Conservation (phyloP, 1,140 invertebrate species). For the Mycetomoellerius zeteki region DNA sequence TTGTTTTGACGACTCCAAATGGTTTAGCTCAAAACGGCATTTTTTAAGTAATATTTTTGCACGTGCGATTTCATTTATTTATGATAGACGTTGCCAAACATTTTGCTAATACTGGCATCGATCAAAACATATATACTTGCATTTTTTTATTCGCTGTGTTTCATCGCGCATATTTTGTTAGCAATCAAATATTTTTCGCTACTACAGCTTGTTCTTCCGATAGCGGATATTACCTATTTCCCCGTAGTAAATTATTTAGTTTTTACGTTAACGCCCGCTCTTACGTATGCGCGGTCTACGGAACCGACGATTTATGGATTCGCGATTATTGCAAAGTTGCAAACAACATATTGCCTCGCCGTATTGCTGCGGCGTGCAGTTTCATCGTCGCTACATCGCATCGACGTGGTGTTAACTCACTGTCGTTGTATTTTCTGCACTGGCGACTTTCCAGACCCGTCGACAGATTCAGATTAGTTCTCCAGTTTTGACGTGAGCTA, state of each 20-base stretch:
- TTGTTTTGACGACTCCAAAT: background rate
- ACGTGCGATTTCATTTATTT: background rate
- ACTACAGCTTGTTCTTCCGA: background rate
- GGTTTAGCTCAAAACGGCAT: background rate
- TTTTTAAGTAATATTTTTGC: background rate
- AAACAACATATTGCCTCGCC: constrained; percentile 48
- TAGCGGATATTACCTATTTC: constrained; percentile 32
- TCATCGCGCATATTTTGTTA: background rate
- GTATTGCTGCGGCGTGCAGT: constrained; percentile 7
- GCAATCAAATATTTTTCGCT: constrained; percentile 19
- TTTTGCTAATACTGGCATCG: background rate
- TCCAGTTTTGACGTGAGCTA: constrained; percentile 65
- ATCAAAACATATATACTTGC: background rate
- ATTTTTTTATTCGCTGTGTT: constrained; percentile 3
- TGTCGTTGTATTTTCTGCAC: constrained; percentile 35
- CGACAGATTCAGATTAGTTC: constrained; percentile 69
- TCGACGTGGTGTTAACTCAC: constrained; percentile 46
- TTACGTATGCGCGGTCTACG: background rate
- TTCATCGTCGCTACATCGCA: constrained; percentile 37
- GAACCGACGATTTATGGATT: constrained; percentile 54
- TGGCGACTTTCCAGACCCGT: constrained; percentile 73
- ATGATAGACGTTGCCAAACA: constrained; percentile 1
- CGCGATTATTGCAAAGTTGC: constrained; percentile 55
- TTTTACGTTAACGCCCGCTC: constrained; percentile 28
- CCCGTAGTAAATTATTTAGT: constrained; percentile 31